Conservation (phyloP, 1,140 invertebrate genomes). For the Chironomus striatipennis region DNA sequence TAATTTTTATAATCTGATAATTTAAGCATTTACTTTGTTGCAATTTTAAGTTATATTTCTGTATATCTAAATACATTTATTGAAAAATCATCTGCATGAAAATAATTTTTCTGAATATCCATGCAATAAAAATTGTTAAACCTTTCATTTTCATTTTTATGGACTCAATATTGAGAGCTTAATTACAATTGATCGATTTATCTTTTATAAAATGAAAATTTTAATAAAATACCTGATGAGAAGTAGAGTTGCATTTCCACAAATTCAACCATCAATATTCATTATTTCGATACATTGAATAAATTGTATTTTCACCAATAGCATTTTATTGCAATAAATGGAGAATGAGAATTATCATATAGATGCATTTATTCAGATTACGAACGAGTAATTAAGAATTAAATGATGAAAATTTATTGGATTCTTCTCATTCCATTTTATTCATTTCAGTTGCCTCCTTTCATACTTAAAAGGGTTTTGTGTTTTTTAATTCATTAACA, state of each 20-base stretch:
- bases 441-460: too few relatives aligned
- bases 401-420: slow-evolving; percentile 3
- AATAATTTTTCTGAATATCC: not conserved
- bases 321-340: slow-evolving; percentile 13
- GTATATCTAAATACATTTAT: not conserved
- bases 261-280: not conserved
- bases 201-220: not conserved
- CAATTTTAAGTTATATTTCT: not conserved
- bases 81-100: not conserved
- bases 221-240: not conserved
- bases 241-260: too few relatives aligned
- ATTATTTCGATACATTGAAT: not conserved
- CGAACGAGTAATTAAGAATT: slow-evolving; percentile 4
- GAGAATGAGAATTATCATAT: not conserved
- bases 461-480: not conserved
- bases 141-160: not conserved
- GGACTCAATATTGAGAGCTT: not conserved
- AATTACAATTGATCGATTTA: slow-evolving; percentile 14
- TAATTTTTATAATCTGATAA: not conserved
- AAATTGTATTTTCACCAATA: slow-evolving; percentile 6
- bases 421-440: not conserved
- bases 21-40: not conserved
- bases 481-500: not conserved
- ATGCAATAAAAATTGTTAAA: not conserved
- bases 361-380: not conserved